Conservation (phyloP, 2,888 invertebrate species). For the Patella caerulea region DNA sequence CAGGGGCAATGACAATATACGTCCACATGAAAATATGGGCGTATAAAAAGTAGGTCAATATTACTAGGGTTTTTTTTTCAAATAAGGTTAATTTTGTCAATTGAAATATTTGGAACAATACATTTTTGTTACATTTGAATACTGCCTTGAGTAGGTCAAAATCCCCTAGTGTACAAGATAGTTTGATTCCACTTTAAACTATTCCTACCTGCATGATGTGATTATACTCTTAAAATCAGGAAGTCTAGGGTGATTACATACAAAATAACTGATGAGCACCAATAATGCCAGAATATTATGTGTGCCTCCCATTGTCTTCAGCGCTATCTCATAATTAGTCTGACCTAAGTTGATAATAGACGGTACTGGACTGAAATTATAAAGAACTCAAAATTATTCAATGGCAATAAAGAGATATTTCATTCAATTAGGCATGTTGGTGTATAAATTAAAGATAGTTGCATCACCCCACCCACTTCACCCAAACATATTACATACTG, state of each 20-base stretch:
- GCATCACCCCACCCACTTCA: too few relatives aligned
- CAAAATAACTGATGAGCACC: constrained; percentile 68
- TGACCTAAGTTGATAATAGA: constrained; percentile 48
- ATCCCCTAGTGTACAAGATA: too few relatives aligned
- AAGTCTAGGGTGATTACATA: constrained; percentile 69
- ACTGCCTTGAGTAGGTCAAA: too few relatives aligned
- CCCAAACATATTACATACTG: too few relatives aligned
- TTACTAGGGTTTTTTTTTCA: too few relatives aligned
- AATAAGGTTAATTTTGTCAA: background rate
- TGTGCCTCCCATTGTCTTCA: constrained; percentile 62
- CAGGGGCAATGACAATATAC: constrained; percentile 25
- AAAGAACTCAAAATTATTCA: background rate
- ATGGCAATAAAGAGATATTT: too few relatives aligned
- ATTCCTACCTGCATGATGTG: constrained; percentile 51
- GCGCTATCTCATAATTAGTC: constrained; percentile 53
- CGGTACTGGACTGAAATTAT: constrained; percentile 55
- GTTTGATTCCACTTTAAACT: too few relatives aligned
- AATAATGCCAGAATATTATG: constrained; percentile 67
- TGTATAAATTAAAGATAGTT: too few relatives aligned
- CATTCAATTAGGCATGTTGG: too few relatives aligned
- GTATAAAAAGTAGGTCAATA: background rate
- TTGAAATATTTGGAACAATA: too few relatives aligned
- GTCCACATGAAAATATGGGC: background rate
- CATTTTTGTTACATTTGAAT: too few relatives aligned
- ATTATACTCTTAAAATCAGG: constrained; percentile 54